These are phyloP conservation scores for Mesocricetus auratus DNA, from an alignment of 2,113 vertebrate species.

Conservation along the genomic window DNA sequence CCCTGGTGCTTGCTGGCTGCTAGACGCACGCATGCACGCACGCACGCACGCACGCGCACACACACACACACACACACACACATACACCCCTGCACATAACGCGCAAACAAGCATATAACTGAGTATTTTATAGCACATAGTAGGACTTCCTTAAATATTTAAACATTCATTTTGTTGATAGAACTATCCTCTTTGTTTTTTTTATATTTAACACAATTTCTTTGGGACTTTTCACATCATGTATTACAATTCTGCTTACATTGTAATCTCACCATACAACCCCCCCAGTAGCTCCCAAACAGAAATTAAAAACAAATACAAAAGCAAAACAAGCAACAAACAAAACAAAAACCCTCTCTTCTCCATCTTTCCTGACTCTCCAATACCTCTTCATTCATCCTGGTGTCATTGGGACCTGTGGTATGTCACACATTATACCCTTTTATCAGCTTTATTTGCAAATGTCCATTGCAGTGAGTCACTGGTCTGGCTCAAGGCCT, in stretches of 20 bases:
- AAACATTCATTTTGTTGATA: conserved; percentile 24
- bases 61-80: background rate
- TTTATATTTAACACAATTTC: background rate
- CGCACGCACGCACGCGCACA: background rate
- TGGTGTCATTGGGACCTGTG: background rate
- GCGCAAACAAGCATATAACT: background rate
- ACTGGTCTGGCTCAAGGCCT: background rate
- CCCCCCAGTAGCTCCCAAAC: background rate
- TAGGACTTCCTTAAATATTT: conserved; percentile 45
- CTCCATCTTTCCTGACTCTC: background rate
- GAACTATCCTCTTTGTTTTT: background rate
- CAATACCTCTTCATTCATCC: background rate
- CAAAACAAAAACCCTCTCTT: background rate
- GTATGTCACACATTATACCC: background rate
- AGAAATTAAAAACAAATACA: background rate
- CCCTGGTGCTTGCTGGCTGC: background rate
- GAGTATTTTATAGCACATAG: conserved; percentile 14
- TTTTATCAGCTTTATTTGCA: background rate
- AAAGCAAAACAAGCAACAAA: background rate
- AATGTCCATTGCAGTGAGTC: background rate
- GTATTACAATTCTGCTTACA: background rate
- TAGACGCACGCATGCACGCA: no score
- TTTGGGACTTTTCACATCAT: background rate
- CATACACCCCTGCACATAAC: no score
- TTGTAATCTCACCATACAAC: background rate